Base-by-base conservation (phyloP, 1,140 invertebrate species). In the Mylabris phalerata region DNA sequence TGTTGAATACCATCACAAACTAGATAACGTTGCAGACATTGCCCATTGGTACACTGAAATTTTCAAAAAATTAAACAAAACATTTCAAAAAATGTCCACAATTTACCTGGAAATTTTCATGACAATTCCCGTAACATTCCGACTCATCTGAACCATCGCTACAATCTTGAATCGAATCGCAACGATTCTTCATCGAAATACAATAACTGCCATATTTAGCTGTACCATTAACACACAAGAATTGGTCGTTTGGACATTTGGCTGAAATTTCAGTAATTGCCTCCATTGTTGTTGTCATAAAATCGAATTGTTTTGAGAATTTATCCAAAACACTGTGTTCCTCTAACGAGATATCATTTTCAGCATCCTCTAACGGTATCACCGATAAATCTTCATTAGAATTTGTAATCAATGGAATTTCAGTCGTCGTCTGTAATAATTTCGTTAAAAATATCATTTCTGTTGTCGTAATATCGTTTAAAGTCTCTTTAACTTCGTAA, bases 1-100 rank as follows among this genome's bases (percentile, higher is more conserved):
- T 87, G 82, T 0, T 75, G 69, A 48, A 85, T 85, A 32, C 84
- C 82, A 74, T 92, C 87, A 72, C 89, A 93, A 7, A 88, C 84
- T 24, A 87, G 75, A 62, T 84, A 77, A 55, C 82, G 71, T 59
- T 80, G 83, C 11, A 92, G 79, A 67, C 89, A 92, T 64, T 85
- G 81, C 10, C 87, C 86, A 72, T 79, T 86, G 3, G 73, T 69
- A 68, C 88, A 91, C 66, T 81, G 74, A 55, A 73, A 72, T 13
- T 48, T 50, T 43, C 26, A 9, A 24, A 57, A 54, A 24, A 19
- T 26, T 38, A 19, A 19, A 0, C 13, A 13, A 19, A 50, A 50
- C 39, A 57, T 47, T 57, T 46, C 42, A 50, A 57, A 10, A 43
- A 19, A 0, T n/a, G 4, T 45, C 6, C 11, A 24, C 4, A 3